Conservation (phyloP, 64 coral and sea anemone species). For the Anthopleura sola region DNA sequence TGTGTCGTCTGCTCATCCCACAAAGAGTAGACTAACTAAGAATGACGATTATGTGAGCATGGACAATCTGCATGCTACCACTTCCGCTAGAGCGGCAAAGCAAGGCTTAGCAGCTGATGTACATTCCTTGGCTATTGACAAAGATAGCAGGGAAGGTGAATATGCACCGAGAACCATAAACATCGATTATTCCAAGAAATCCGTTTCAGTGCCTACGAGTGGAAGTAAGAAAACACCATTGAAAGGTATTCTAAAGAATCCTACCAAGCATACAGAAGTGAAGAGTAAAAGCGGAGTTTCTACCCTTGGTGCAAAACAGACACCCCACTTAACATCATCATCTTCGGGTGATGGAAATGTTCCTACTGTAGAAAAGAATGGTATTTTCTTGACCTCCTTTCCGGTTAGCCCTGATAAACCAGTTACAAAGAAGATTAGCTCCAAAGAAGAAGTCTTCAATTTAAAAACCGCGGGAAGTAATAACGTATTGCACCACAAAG, state of each 20-base stretch:
- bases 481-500: neutral
- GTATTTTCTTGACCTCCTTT: neutral
- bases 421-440: neutral
- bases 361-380: neutral
- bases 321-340: neutral
- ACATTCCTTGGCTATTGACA: neutral
- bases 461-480: neutral
- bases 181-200: neutral
- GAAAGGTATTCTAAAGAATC: slow-evolving; percentile 2
- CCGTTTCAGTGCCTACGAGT: neutral
- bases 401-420: neutral
- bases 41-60: slow-evolving; percentile 29
- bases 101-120: neutral
- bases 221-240: neutral
- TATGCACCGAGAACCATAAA: neutral
- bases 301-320: neutral
- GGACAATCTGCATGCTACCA: neutral
- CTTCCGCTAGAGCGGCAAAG: neutral
- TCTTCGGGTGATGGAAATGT: neutral
- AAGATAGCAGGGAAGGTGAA: neutral
- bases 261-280: neutral
- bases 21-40: neutral
- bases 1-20: neutral
- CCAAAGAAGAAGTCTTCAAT: neutral
- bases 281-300: neutral